phyloP scores from a whole-genome alignment of 2,113 vertebrate genomes.

The Oryzias curvinotus region DNA sequence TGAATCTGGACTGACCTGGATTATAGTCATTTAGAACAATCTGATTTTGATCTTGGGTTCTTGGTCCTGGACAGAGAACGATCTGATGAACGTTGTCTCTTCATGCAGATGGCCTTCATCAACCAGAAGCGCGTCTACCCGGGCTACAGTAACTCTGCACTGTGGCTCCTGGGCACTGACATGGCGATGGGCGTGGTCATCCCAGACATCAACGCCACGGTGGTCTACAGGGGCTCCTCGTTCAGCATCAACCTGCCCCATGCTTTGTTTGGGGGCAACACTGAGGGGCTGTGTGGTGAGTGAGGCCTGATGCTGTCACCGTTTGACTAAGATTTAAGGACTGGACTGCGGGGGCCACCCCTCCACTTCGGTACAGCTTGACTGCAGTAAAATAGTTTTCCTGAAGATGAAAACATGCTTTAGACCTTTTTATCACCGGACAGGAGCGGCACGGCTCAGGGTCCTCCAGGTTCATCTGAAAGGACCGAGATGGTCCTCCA shows the following conservation, averaged over 20 bases:
- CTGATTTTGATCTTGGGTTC: background rate
- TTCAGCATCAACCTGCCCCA: constrained; percentile 82
- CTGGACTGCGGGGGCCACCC: too few relatives aligned
- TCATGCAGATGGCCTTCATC: constrained; percentile 77
- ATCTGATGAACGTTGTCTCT: background rate
- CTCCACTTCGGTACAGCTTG: too few relatives aligned
- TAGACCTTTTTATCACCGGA: too few relatives aligned
- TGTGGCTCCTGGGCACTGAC: constrained; percentile 75
- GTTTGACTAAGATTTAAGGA: too few relatives aligned
- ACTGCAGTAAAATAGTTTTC: too few relatives aligned
- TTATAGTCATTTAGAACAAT: too few relatives aligned
- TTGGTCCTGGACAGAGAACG: background rate
- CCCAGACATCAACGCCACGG: constrained; percentile 61
- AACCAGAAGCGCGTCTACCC: constrained; percentile 75
- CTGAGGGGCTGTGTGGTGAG: constrained; percentile 93
- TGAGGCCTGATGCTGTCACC: background rate
- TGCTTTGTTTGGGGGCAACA: constrained; percentile 82
- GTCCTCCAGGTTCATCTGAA: too few relatives aligned
- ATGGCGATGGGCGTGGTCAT: constrained; percentile 79
- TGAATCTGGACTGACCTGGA: too few relatives aligned
- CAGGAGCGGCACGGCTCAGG: too few relatives aligned
- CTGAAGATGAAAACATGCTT: too few relatives aligned
- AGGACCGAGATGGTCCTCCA: too few relatives aligned
- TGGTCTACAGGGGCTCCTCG: constrained; percentile 78
- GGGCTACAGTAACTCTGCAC: constrained; percentile 74